Base-by-base conservation (phyloP, 2,113 vertebrate genomes). In the Sander lucioperca region DNA sequence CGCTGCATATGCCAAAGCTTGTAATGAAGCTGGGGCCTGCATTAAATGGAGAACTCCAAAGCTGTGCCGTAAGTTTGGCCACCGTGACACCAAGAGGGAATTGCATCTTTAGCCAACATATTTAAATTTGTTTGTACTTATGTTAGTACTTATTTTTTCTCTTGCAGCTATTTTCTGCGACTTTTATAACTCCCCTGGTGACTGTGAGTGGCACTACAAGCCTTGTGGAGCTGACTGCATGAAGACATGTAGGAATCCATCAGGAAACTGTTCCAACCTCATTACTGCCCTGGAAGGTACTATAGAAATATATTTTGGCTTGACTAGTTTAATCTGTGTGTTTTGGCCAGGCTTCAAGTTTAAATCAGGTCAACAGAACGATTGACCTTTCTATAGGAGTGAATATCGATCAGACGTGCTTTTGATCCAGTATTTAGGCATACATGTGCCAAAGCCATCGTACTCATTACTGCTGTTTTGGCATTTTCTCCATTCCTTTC, bases 121-220 rank as follows among this genome's bases (percentile, higher is more conserved):
- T 27, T 39, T 9, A 2, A 25, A 53, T 62, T 1, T 30, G 33
- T 47, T 39, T 62, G 33, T 80, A 43, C 39, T 43, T 43, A 43
- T 43, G 2, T 11, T 43, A 16, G 4, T 13, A 6, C 6, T 58
- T n/a, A 1, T 72, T 78, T 81, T 74, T 51, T 59, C 72, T 80
- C 70, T 72, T 86, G 4, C 87, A 99, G 98, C 98, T 62, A 85
- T 99, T 21, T 99, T 99, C 93, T 99, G 98, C 13, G 97, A 99
- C 86, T 99, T 97, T 91, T 99, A 98, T 92, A 99, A 99, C 73
- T 88, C 94, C 0, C 77, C 94, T 48, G 97, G 92, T 21, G 94
- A 88, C 75, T 99, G 98, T 68, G 96, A 97, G 77, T 99, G 98
- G 98, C 97, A 99, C 83, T 99, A 99, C 89, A 96, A 96, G 74